Conservation (phyloP, 2,113 vertebrate genomes). For the Paraplagusia blochii region DNA sequence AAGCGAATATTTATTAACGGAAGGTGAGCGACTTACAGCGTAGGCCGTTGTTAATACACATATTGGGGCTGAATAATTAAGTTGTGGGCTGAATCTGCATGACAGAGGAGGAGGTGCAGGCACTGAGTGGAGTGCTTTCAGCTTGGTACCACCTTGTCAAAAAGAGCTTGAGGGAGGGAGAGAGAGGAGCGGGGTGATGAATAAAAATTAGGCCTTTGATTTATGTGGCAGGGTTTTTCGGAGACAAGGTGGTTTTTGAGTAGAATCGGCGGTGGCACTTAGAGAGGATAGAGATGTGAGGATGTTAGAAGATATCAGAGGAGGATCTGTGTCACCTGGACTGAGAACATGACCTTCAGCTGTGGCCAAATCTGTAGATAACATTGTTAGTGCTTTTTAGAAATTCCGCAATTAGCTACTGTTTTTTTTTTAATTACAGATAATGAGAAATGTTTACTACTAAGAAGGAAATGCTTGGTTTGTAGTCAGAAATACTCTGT, state of each 20-base stretch:
- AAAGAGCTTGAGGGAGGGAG: conserved; percentile 22
- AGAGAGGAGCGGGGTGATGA: conserved; percentile 37
- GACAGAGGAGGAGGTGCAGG: conserved; percentile 36
- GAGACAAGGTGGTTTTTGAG: conserved; percentile 18
- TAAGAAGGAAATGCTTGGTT: too few relatives aligned
- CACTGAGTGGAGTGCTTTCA: conserved; percentile 2
- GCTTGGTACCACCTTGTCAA: conserved; percentile 35
- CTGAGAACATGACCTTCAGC: conserved; percentile 5
- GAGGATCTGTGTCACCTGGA: background rate
- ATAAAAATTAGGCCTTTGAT: conserved; percentile 42
- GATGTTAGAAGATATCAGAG: background rate
- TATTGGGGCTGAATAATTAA: conserved; percentile 57
- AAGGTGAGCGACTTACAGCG: conserved; percentile 38
- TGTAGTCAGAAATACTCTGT: too few relatives aligned
- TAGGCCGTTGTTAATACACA: conserved; percentile 37
- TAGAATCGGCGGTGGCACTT: conserved; percentile 37
- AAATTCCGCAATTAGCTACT: too few relatives aligned
- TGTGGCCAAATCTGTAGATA: conserved; percentile 1
- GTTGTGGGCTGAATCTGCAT: conserved; percentile 37
- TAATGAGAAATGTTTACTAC: too few relatives aligned
- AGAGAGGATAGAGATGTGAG: conserved; percentile 11
- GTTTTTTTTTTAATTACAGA: too few relatives aligned
- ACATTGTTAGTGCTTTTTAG: too few relatives aligned
- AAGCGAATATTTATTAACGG: conserved; percentile 71
- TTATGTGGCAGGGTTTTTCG: conserved; percentile 35